phyloP scores from a whole-genome alignment of 1,140 invertebrate genomes.

The Brachionus asplanchnoidis region DNA sequence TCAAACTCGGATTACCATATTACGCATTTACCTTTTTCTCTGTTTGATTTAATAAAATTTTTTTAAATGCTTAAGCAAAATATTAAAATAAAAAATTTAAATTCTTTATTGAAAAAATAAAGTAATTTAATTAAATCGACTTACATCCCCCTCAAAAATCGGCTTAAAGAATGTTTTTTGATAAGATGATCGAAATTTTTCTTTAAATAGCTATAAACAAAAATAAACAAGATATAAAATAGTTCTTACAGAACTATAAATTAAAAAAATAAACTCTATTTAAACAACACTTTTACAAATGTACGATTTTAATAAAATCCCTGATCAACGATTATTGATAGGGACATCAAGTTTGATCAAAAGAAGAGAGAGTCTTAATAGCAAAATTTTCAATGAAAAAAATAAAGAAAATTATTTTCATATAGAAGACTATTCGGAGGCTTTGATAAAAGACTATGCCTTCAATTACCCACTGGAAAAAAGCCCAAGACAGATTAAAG shows the following conservation, averaged over 20 bases:
- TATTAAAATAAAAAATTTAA: not conserved
- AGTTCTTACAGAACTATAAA: not conserved
- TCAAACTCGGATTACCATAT: not conserved
- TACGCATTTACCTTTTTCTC: not conserved
- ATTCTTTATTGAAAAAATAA: not conserved
- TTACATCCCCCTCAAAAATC: not conserved
- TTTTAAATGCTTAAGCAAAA: not conserved
- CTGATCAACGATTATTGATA: not conserved
- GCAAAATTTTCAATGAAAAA: not conserved
- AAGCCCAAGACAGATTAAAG: not conserved
- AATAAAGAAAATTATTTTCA: not conserved
- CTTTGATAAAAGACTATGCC: not conserved
- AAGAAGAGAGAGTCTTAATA: not conserved
- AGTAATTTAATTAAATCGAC: not conserved
- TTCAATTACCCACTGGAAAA: not conserved
- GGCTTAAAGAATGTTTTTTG: not conserved
- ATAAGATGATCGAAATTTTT: not conserved
- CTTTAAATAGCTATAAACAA: not conserved
- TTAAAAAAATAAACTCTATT: not conserved
- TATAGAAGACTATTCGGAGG: not conserved
- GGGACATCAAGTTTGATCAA: not conserved
- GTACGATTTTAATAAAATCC: not conserved
- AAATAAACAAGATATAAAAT: not conserved
- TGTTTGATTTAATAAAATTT: not conserved
- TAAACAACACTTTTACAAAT: not conserved